These are phyloP conservation scores for Xenopus borealis DNA, from an alignment of 2,113 vertebrate species.

Conservation along the genomic window DNA sequence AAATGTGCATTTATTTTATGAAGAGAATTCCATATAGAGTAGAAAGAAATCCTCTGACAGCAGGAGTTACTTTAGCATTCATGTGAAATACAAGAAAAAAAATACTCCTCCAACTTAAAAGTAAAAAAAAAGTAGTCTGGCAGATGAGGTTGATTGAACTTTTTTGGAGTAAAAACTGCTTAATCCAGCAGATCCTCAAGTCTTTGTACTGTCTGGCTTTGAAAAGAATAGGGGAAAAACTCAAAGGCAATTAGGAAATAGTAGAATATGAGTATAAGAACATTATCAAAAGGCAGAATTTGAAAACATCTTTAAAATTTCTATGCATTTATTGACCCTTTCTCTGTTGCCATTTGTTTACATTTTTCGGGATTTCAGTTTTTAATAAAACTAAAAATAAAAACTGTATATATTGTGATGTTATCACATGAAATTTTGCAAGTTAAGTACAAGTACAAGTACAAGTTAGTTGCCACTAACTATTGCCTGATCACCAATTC, in stretches of 20 bases:
- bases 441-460: too few relatives aligned
- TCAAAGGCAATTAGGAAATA: constrained; percentile 58
- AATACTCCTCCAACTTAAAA: constrained; percentile 19
- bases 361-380: too few relatives aligned
- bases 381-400: too few relatives aligned
- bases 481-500: too few relatives aligned
- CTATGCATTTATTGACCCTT: neutral
- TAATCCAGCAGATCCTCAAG: constrained; percentile 51
- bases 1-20: constrained; percentile 4
- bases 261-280: constrained; percentile 54
- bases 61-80: constrained; percentile 17
- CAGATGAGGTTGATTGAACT: constrained; percentile 54
- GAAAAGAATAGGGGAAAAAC: constrained; percentile 52
- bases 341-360: too few relatives aligned
- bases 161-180: constrained; percentile 54
- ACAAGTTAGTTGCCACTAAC: too few relatives aligned
- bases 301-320: constrained; percentile 29
- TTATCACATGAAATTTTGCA: too few relatives aligned
- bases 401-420: too few relatives aligned
- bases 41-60: constrained; percentile 12
- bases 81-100: constrained; percentile 1
- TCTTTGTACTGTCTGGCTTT: constrained; percentile 63
- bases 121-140: constrained; percentile 37
- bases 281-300: constrained; percentile 37
- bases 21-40: constrained; percentile 16